phyloP scores from a whole-genome alignment of 2,797 vertebrate species.

The Tadarida brasiliensis region DNA sequence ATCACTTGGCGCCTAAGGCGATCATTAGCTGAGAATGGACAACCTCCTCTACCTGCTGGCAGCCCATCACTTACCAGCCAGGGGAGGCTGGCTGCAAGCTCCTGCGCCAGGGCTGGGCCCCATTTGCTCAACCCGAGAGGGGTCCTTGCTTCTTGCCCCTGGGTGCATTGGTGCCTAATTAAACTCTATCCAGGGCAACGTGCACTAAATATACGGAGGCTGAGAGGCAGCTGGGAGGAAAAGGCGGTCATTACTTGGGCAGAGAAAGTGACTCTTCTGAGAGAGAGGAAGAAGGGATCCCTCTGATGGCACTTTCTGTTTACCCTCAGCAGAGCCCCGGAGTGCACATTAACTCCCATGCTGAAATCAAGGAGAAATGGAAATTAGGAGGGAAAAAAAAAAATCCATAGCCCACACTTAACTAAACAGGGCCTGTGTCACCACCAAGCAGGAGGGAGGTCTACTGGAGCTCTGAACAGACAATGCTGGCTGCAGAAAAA shows the following conservation, averaged over 20 bases:
- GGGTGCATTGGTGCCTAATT: constrained; percentile 68
- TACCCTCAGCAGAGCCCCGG: constrained; percentile 43
- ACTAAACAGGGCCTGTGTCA: not conserved
- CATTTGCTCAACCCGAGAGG: constrained; percentile 63
- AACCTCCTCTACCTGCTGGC: constrained; percentile 74
- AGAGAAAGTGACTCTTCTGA: constrained; percentile 57
- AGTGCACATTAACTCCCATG: not conserved
- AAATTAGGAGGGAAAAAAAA: constrained; percentile 36
- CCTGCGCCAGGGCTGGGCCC: not conserved
- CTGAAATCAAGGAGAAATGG: constrained; percentile 65
- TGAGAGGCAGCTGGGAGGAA: constrained; percentile 54
- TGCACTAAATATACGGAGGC: constrained; percentile 31
- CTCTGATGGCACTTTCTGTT: constrained; percentile 37
- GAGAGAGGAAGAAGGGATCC: not conserved
- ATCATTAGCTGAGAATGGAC: constrained; percentile 84
- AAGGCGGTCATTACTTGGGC: constrained; percentile 65
- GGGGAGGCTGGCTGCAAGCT: constrained; percentile 61
- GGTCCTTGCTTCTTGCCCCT: constrained; percentile 69
- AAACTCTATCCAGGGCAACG: constrained; percentile 66
- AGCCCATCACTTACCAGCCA: constrained; percentile 63
- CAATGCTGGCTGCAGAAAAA: constrained; percentile 69
- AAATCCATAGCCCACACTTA: not conserved
- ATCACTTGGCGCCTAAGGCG: constrained; percentile 82
- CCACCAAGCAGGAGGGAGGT: constrained; percentile 26
- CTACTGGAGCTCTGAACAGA: constrained; percentile 52